Evolutionary conservation across 1,140 invertebrate species (phyloP).

Genomic region (Drosophila chauvacae): DNA sequence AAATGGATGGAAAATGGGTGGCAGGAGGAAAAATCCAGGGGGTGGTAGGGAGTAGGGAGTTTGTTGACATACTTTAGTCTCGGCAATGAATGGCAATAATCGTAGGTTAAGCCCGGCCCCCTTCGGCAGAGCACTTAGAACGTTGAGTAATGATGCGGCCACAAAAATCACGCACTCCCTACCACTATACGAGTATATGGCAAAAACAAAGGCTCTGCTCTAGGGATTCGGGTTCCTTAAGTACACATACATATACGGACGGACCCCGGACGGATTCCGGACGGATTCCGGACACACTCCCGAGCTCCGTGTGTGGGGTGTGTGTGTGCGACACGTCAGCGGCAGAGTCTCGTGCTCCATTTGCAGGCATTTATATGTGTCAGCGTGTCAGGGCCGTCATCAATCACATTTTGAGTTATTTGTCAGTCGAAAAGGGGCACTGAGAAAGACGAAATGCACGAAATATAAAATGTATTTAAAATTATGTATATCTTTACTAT

Average conservation of each 20-base stretch:
- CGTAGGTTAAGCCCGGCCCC: constrained; percentile 32
- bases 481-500: too few relatives aligned
- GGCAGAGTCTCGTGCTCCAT: constrained; percentile 71
- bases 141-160: constrained; percentile 71
- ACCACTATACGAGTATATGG: constrained; percentile 22
- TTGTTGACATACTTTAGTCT: constrained; percentile 59
- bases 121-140: constrained; percentile 19
- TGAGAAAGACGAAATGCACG: background rate
- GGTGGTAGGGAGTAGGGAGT: background rate
- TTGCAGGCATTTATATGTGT: constrained; percentile 80
- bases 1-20: background rate
- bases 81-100: constrained; percentile 72
- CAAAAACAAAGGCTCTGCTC: constrained; percentile 26
- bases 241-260: background rate
- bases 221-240: background rate
- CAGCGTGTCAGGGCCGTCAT: constrained; percentile 75
- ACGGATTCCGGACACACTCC: background rate
- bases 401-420: constrained; percentile 81
- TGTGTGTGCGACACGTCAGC: constrained; percentile 61
- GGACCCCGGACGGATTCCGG: background rate
- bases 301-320: background rate
- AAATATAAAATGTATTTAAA: too few relatives aligned
- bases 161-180: constrained; percentile 72
- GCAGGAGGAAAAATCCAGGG: too few relatives aligned
- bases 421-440: constrained; percentile 60